Conservation (phyloP, 2,797 vertebrate genomes). For the Rhinoraja longicauda region DNA sequence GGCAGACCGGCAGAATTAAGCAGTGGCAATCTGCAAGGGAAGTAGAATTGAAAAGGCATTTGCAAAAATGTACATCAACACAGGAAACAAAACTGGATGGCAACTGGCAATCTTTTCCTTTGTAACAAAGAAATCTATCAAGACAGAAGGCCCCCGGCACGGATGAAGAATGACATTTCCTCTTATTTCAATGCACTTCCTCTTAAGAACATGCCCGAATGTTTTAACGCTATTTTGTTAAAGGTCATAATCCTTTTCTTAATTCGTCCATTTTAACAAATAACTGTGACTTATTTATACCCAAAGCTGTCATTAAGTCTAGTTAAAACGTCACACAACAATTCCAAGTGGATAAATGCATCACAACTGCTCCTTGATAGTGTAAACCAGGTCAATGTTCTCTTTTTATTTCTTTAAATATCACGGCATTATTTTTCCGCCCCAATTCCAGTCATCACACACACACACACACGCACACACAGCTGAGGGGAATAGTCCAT, state of each 20-base stretch:
- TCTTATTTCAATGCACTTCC: not conserved
- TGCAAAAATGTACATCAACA: not conserved
- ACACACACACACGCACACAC: too few relatives aligned
- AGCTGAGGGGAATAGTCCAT: not conserved
- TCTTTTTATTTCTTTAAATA: not conserved
- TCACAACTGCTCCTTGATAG: not conserved
- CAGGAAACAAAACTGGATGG: not conserved
- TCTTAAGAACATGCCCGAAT: not conserved
- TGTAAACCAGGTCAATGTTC: not conserved
- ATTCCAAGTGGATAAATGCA: not conserved
- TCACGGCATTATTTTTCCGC: not conserved
- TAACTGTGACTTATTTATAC: not conserved
- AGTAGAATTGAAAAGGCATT: not conserved
- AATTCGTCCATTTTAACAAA: not conserved
- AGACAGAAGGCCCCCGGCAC: not conserved
- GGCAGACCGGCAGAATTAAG: not conserved
- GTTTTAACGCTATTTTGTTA: not conserved
- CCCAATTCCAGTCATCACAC: too few relatives aligned
- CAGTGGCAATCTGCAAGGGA: not conserved
- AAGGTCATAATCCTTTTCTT: not conserved
- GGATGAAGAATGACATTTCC: not conserved
- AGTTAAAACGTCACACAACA: not conserved
- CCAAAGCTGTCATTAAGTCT: not conserved
- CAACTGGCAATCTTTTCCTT: not conserved
- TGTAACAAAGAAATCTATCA: not conserved